These are phyloP conservation scores for Botia kubotai DNA, from an alignment of 2,797 vertebrate genomes.

Conservation along the genomic window DNA sequence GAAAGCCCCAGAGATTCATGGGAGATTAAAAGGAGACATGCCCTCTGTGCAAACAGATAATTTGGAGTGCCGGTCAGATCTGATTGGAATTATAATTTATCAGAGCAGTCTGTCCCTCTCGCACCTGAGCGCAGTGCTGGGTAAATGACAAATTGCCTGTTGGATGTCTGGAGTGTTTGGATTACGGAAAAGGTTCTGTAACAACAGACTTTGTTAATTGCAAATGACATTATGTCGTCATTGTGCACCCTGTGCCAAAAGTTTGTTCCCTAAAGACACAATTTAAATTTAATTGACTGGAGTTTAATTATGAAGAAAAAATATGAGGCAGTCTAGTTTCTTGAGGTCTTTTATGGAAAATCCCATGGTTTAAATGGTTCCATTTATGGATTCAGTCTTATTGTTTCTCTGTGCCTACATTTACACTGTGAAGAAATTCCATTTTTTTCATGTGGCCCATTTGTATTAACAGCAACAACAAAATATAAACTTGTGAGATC, in stretches of 20 bases:
- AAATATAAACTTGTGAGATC: neutral
- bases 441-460: neutral
- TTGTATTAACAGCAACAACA: too few species aligned
- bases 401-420: neutral
- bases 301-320: neutral
- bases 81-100: conserved; percentile 44
- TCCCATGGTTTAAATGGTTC: neutral
- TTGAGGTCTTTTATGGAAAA: neutral
- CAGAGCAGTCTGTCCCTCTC: conserved; percentile 1
- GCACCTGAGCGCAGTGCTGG: conserved; percentile 38
- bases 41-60: conserved; percentile 8
- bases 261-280: neutral
- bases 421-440: neutral
- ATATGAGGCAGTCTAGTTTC: neutral
- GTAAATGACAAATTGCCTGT: conserved; percentile 5
- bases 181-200: conserved; percentile 11
- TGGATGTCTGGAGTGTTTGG: conserved; percentile 1
- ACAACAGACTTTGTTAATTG: neutral
- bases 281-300: neutral
- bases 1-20: neutral
- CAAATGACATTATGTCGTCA: neutral
- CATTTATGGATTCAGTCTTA: conserved; percentile 1
- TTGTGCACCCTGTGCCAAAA: neutral
- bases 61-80: conserved; percentile 27
- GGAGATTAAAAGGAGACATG: neutral